These are phyloP conservation scores for Diglossa cyanea DNA, from an alignment of 2,797 vertebrate genomes.

Conservation along the genomic window DNA sequence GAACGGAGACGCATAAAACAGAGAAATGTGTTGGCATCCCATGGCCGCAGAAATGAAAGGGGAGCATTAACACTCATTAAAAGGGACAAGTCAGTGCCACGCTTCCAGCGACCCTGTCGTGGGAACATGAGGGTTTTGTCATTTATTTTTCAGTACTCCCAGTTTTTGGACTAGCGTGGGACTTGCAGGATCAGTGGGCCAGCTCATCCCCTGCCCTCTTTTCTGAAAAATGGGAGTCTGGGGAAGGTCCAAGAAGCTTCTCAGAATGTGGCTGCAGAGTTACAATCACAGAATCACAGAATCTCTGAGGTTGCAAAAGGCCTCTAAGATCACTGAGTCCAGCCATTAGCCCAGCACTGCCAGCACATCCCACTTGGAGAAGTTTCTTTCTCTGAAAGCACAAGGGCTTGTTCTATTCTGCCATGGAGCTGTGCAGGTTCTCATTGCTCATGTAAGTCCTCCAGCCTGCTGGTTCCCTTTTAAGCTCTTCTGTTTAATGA, in stretches of 20 bases:
- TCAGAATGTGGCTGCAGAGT: neutral
- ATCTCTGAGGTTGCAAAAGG: neutral
- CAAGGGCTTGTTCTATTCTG: neutral
- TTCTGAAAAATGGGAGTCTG: neutral
- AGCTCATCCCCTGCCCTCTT: neutral
- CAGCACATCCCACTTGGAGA: neutral
- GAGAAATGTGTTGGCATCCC: constrained; percentile 51
- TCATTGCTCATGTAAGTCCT: neutral
- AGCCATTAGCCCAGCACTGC: neutral
- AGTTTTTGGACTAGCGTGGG: neutral
- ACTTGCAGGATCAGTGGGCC: neutral
- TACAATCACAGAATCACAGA: neutral
- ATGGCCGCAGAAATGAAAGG: constrained; percentile 22
- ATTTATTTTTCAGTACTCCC: neutral
- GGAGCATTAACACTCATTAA: constrained; percentile 65
- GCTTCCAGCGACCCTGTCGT: neutral
- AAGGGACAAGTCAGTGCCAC: constrained; percentile 41
- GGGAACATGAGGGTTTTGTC: neutral
- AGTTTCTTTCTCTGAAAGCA: neutral
- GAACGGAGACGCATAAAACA: constrained; percentile 43
- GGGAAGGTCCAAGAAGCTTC: neutral
- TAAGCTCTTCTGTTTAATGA: neutral
- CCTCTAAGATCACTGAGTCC: neutral
- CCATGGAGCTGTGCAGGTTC: neutral
- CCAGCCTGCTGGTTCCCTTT: neutral